Base-by-base conservation (phyloP, 2,113 vertebrate genomes). In the Rhabdornis inornatus region DNA sequence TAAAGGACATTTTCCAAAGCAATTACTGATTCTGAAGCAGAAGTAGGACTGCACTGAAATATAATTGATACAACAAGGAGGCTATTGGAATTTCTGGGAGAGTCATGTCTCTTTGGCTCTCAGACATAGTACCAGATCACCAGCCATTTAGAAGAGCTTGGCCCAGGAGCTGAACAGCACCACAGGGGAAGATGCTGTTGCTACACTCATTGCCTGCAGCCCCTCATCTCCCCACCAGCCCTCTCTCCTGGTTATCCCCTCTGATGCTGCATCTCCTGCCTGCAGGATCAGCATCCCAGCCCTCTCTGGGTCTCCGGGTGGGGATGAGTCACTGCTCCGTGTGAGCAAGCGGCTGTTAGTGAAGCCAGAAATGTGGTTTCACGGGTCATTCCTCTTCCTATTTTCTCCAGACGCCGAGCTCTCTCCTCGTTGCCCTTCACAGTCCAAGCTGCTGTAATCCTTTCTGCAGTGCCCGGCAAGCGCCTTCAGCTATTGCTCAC, bases 291-390 rank as follows among this genome's bases (percentile, higher is more conserved):
- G 45, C 49, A 5, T 42, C 59, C 10, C 0, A 15, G 57, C 2
- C 0, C n/a, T 65, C 42, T 49, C 40, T 14, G 3, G 6, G 30
- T 44, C 31, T 86, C 50, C 0, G 2, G 22, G 27, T 22, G 23
- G 19, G 2, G 50, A 42, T 5, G 15, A 55, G 55, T 75, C 91
- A 53, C 68, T 0, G 4, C 61, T 86, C 56, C 0, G 0, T 7
- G 31, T 1, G 4, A 81, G 55, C 57, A 18, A 11, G 3, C 37
- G 13, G 23, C 15, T 13, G 63, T 7, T 30, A 39, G 13, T 42
- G 60, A 68, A 82, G 55, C 30, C 44, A 75, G 49, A 15, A 23
- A 70, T 52, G 66, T 49, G 28, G 24, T 47, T 83, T 69, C 78
- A 63, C 2, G 3, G 66, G 66, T 56, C 16, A 2, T 47, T 90